These are phyloP conservation scores for Planococcus citri DNA, from an alignment of 1,140 invertebrate species.

Conservation along the genomic window DNA sequence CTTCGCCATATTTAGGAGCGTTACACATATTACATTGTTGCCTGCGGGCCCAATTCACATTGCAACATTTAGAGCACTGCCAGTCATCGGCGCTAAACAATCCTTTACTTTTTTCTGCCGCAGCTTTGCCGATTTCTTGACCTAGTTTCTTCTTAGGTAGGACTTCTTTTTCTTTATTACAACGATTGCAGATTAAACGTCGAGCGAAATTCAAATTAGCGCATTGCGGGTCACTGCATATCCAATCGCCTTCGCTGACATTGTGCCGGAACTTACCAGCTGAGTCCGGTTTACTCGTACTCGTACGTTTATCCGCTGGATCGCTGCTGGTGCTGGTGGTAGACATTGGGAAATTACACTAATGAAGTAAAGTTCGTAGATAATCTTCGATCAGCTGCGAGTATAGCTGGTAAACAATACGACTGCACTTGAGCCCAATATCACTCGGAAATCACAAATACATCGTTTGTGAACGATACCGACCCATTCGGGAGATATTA, in stretches of 20 bases:
- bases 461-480: too few species aligned
- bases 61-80: constrained; percentile 98
- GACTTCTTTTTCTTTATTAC: constrained; percentile 43
- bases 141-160: constrained; percentile 78
- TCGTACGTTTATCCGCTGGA: neutral
- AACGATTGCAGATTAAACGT: constrained; percentile 78
- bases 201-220: constrained; percentile 91
- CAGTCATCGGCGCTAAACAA: constrained; percentile 98
- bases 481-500: too few species aligned
- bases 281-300: neutral
- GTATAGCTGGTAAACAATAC: too few species aligned
- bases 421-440: too few species aligned
- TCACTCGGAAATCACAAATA: too few species aligned
- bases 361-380: too few species aligned
- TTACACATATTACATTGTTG: constrained; percentile 98
- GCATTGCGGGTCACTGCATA: constrained; percentile 43
- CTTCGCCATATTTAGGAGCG: constrained; percentile 88
- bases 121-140: constrained; percentile 92
- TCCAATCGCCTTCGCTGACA: constrained; percentile 41
- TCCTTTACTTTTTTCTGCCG: constrained; percentile 95
- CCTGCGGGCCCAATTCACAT: constrained; percentile 97
- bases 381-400: too few species aligned
- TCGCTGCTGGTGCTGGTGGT: neutral
- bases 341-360: too few species aligned
- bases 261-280: constrained; percentile 25